Base-by-base conservation (phyloP, 2,113 vertebrate genomes). In the Meles meles region DNA sequence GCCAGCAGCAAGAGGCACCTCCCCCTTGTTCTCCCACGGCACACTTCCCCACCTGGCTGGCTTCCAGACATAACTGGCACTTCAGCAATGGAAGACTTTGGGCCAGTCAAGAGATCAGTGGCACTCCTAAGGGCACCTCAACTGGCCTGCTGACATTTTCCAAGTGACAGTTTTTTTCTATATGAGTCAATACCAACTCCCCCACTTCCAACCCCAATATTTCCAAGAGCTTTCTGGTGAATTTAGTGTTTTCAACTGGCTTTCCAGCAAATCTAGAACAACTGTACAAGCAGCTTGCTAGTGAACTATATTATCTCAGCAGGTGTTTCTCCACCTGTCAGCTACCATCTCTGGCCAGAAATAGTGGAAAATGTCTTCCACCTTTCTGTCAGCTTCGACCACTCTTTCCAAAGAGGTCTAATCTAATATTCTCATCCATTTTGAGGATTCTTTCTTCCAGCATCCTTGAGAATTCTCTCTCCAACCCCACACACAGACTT, bases 121-220 rank as follows among this genome's bases (percentile, higher is more conserved):
- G 6, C 2, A 44, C 0, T 34, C 7, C 17, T 49, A 7, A 59
- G 15, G 7, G 42, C 23, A 3, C 4, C 3, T 5, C 23, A 37
- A 18, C 3, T 20, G 7, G 20, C 3, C 27, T 82, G 18, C 18
- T 1, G 34, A 5, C 3, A 49, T 52, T 90, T 92, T 93, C 29
- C 39, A 61, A 52, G 14, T 29, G 39, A 57, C 15, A 55, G 7
- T 4, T 42, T 86, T 7, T 4, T 42, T 86, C 59, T 29, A 15
- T 7, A 1, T 55, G 10, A 44, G 13, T 76, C 25, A 61, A 42
- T 4, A 94, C 6, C 39, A 47, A 17, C 20, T 14, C 1, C 1
- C 8, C 1, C 9, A 12, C 9, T 2, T 1, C 47, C 15, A 76
- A 8, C 0, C 7, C 20, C 20, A 49, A 71, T 31, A 77, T 71